Percentiles rank a stretch among this genome's conserved stretches.
Conservation (phyloP, 2,113 vertebrate species). For the Dasypus novemcinctus region DNA sequence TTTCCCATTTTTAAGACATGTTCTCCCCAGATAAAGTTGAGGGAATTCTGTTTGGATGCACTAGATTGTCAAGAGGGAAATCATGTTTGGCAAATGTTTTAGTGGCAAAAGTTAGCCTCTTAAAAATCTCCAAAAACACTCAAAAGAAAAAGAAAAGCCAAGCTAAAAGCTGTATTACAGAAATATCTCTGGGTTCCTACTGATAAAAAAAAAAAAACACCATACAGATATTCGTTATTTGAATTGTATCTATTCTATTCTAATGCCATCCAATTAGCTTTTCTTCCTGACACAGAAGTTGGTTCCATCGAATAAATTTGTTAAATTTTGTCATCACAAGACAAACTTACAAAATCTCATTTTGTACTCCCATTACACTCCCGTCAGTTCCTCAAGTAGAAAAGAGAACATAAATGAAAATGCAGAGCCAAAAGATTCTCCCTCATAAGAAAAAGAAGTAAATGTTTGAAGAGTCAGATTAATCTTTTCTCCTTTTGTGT, state of each 20-base stretch:
- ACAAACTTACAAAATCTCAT: background rate
- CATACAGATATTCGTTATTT: constrained; percentile 46
- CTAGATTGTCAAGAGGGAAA: background rate
- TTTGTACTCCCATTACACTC: background rate
- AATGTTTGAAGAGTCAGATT: constrained; percentile 41
- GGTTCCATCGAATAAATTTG: constrained; percentile 44
- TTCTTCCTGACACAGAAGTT: background rate
- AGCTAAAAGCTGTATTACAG: background rate
- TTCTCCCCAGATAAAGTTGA: background rate
- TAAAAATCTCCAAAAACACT: background rate
- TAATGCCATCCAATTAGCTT: constrained; percentile 10
- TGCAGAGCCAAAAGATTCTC: background rate
- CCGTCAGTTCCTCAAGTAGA: background rate
- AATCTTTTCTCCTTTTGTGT: constrained; percentile 39
- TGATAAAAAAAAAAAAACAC: background rate
- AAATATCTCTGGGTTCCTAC: background rate
- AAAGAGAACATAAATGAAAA: background rate
- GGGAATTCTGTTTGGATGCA: background rate
- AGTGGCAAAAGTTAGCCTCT: background rate
- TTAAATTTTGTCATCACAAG: constrained; percentile 60
- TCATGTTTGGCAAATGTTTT: background rate
- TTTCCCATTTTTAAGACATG: background rate
- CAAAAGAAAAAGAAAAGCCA: background rate
- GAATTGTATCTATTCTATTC: background rate
- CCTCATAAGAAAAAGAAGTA: background rate